These are phyloP conservation scores for Drosophila sproati DNA, from an alignment of 1,140 invertebrate genomes.

Conservation along the genomic window DNA sequence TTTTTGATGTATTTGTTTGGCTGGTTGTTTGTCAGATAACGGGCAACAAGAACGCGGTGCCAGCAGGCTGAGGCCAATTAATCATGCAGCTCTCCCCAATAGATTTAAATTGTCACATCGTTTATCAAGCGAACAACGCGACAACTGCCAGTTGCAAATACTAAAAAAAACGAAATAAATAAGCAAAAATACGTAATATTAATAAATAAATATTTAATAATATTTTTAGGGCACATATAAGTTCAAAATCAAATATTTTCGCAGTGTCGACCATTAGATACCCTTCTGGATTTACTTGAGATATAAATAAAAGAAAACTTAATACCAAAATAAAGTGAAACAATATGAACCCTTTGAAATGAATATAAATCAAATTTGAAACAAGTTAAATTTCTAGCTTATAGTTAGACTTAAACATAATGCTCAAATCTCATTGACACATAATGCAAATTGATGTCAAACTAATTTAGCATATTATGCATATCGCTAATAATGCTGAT, in stretches of 20 bases:
- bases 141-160: constrained; percentile 14
- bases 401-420: too few relatives aligned
- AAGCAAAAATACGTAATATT: constrained; percentile 37
- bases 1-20: constrained; percentile 55
- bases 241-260: neutral
- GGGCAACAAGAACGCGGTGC: constrained; percentile 15
- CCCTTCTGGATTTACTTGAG: neutral
- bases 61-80: constrained; percentile 65
- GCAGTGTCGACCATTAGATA: neutral
- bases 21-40: constrained; percentile 54
- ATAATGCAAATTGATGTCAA: constrained; percentile 25
- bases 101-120: constrained; percentile 81
- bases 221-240: constrained; percentile 15
- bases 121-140: constrained; percentile 59
- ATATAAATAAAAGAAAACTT: neutral
- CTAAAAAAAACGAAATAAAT: neutral
- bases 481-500: constrained; percentile 38
- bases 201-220: constrained; percentile 57
- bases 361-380: neutral
- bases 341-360: neutral
- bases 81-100: constrained; percentile 70
- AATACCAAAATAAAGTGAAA: too few relatives aligned
- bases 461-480: constrained; percentile 57
- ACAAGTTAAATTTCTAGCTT: too few relatives aligned
- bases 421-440: neutral